A percentile compares a stretch with the other conserved stretches of the same genome.
These are phyloP conservation scores for Ctenomys sociabilis DNA, from an alignment of 2,113 vertebrate species.

Conservation along the genomic window DNA sequence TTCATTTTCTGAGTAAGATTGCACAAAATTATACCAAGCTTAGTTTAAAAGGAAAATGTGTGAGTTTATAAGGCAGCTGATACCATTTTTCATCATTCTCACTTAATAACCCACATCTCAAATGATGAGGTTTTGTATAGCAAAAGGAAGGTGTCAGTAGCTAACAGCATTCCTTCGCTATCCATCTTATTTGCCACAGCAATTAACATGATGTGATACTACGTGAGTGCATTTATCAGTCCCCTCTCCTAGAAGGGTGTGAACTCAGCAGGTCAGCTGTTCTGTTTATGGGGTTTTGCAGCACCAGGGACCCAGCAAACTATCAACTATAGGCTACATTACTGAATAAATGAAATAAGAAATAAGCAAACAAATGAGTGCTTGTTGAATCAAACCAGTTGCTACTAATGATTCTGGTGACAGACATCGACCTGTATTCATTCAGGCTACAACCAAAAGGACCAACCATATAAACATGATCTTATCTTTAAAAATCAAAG, in stretches of 20 bases:
- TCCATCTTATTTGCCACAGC: neutral
- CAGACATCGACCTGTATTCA: neutral
- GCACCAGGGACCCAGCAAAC: neutral
- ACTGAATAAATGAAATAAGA: neutral
- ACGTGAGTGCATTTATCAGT: neutral
- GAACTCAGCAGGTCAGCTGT: neutral
- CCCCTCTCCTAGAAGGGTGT: neutral
- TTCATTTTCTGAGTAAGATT: neutral
- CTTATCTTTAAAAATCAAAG: constrained; percentile 29
- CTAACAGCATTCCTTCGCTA: neutral
- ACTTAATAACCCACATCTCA: constrained; percentile 9
- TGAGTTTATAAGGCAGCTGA: neutral
- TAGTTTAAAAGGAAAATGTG: neutral
- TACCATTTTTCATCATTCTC: neutral
- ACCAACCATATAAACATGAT: neutral
- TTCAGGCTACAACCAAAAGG: neutral
- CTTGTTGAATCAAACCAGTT: neutral
- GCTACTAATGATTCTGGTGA: neutral
- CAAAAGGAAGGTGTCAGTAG: neutral
- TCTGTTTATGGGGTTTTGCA: neutral
- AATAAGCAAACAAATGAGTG: neutral
- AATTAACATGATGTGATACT: neutral
- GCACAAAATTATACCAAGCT: neutral
- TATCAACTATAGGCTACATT: neutral
- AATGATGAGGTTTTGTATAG: neutral